phyloP scores from a whole-genome alignment of 2,888 invertebrate species.

The Idaea dimidiata region DNA sequence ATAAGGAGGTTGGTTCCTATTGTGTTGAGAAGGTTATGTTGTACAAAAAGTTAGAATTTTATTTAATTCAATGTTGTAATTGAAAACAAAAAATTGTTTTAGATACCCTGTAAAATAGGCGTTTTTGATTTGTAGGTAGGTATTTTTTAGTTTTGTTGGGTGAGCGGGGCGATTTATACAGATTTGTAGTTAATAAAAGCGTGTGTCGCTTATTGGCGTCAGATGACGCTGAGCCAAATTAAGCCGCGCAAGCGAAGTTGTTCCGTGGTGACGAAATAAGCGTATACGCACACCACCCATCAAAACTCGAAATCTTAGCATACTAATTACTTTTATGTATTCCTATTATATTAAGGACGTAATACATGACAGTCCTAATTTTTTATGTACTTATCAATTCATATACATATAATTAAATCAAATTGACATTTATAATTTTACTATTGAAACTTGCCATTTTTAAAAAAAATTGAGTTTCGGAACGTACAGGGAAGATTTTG shows the following conservation, averaged over 20 bases:
- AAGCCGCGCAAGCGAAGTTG: not conserved
- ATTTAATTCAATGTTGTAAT: constrained; percentile 1
- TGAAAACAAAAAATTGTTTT: not conserved
- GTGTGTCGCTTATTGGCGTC: too few relatives aligned
- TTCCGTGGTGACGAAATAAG: not conserved
- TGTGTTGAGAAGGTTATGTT: not conserved
- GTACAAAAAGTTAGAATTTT: not conserved
- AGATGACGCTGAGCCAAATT: too few relatives aligned
- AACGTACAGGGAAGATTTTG: not conserved
- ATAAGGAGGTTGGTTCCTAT: not conserved
- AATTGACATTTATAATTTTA: not conserved
- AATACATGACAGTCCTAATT: not conserved
- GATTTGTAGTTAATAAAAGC: too few relatives aligned
- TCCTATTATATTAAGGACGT: constrained; percentile 1
- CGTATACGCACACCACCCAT: not conserved
- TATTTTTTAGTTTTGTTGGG: not conserved
- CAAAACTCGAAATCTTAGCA: not conserved
- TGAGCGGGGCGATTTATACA: not conserved
- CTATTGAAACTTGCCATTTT: not conserved
- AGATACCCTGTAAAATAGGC: not conserved
- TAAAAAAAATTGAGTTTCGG: not conserved
- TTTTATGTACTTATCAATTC: not conserved
- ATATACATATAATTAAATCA: not conserved
- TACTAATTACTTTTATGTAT: constrained; percentile 3
- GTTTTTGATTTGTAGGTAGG: not conserved